Evolutionary conservation across 2,113 vertebrate genomes (phyloP).

Genomic region (Thermophis baileyi): DNA sequence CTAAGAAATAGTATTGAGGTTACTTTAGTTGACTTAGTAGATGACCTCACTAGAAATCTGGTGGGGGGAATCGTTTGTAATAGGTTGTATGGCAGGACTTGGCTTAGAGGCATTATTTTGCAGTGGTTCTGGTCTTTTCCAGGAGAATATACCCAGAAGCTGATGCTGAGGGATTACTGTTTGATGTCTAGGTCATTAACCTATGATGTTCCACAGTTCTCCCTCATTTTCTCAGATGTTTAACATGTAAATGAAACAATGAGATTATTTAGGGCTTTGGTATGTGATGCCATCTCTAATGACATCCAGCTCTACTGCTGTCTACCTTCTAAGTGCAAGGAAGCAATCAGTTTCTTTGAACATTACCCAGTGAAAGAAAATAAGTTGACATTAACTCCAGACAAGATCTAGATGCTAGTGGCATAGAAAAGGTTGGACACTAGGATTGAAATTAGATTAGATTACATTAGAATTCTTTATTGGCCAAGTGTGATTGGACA

Average conservation of each 20-base stretch:
- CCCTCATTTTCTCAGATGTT: background rate
- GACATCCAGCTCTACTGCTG: background rate
- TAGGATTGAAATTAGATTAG: background rate
- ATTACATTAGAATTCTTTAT: too few species aligned
- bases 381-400: background rate
- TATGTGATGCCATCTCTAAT: background rate
- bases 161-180: background rate
- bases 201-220: background rate
- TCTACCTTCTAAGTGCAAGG: background rate
- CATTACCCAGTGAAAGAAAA: background rate
- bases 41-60: background rate
- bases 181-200: background rate
- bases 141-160: background rate
- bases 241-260: background rate
- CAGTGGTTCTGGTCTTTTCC: background rate
- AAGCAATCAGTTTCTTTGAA: background rate
- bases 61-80: background rate
- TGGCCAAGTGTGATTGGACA: too few species aligned
- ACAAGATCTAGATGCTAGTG: background rate
- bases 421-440: background rate
- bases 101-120: background rate
- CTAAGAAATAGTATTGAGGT: background rate
- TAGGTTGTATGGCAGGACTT: background rate
- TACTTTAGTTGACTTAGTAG: background rate
- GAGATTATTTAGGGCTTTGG: background rate